phyloP scores from a whole-genome alignment of 1,140 invertebrate species.

The Brachionus calyciflorus region DNA sequence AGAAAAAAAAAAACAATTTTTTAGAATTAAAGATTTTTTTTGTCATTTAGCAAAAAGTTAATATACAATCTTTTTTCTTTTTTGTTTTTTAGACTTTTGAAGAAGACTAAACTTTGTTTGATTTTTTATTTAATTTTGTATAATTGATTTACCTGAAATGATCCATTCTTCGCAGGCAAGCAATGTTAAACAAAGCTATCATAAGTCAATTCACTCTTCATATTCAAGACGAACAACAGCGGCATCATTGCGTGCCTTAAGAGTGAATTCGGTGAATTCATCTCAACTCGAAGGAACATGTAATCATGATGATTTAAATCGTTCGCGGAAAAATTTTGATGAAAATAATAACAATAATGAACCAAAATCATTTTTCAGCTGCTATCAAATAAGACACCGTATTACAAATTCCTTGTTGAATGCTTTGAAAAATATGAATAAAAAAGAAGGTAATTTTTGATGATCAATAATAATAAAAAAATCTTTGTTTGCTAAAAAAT shows the following conservation, averaged over 20 bases:
- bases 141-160: too few relatives aligned
- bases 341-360: too few relatives aligned
- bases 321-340: not conserved
- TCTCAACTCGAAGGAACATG: not conserved
- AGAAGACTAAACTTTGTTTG: not conserved
- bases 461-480: too few relatives aligned
- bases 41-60: not conserved
- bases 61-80: not conserved
- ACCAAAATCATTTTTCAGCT: conserved; percentile 16
- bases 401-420: not conserved
- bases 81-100: not conserved
- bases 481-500: not conserved
- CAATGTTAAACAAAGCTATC: not conserved
- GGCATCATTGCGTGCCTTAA: not conserved
- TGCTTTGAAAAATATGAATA: conserved; percentile 10
- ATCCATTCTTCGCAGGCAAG: conserved; percentile 14
- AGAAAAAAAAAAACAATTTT: too few relatives aligned
- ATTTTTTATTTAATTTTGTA: conserved; percentile 1
- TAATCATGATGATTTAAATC: not conserved
- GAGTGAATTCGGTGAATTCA: conserved; percentile 26
- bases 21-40: not conserved
- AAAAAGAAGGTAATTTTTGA: not conserved
- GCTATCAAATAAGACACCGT: not conserved
- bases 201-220: not conserved
- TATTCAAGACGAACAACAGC: conserved; percentile 17